Evolutionary conservation across 2,888 invertebrate species (phyloP), one percentile per base, ranked within the genome.

Genomic region (Drosophila recens): DNA sequence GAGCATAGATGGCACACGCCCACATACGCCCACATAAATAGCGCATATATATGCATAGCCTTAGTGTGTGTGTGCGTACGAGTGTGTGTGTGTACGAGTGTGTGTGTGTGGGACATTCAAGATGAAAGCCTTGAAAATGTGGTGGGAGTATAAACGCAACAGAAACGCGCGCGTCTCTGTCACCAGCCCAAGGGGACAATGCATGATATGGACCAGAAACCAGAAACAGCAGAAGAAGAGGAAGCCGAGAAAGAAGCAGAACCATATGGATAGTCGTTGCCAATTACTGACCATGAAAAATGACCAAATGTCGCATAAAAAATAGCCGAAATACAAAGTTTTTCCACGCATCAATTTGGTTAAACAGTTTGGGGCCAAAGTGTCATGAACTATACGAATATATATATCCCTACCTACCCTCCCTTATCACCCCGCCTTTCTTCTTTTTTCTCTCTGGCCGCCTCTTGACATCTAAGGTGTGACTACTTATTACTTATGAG

Each of bases 1-100:
- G 85, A 85, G 85, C 90, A 85, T 85, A 85, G 90, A 85, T 84
- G 84, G 42, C 59, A 80, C 75, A 78, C 74, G 62, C 75, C 36
- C 68, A 38, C 65, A 49, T 42, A 67, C 81, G 65, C 54, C 57
- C 67, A 52, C 72, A 84, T 84, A 87, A 79, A 82, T 69, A 76
- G 82, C 73, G 77, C 67, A 81, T 88, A 78, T 81, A 81, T 87
- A 82, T 82, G 82, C 82, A 88, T 86, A 53, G 53, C 70, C 54
- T 54, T 58, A n/a, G 3, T 52, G 4, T 27, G 15, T 49, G 40
- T 49, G 42, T 42, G 51, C 36, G 23, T 46, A 49, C 43, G 38
- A 34, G 42, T n/a, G 46, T 43, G 38, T 52, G 40, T 17, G 42
- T 11, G 15, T 40, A 30, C 17, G 48, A 11, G 51, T 40, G 43